Percentiles rank a stretch among this genome's conserved stretches.
These are phyloP conservation scores for Sesamia inferens DNA, from an alignment of 2,888 invertebrate genomes.

Conservation along the genomic window DNA sequence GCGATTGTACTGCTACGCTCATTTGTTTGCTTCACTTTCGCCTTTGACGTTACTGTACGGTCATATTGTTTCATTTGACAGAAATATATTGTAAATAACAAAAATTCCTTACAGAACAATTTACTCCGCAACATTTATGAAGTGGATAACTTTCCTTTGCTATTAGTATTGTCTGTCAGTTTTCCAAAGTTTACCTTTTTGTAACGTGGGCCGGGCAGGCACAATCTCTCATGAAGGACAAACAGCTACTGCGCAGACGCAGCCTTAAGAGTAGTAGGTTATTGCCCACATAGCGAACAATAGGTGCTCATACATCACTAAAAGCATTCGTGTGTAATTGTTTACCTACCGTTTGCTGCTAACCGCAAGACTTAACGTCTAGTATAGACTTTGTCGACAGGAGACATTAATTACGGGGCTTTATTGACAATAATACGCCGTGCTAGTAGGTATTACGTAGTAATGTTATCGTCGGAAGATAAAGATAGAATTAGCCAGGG, in stretches of 20 bases:
- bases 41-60: constrained; percentile 71
- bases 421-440: constrained; percentile 31
- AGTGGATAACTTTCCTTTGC: constrained; percentile 67
- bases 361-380: constrained; percentile 69
- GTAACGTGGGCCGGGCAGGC: constrained; percentile 52
- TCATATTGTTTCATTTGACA: constrained; percentile 66
- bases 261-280: constrained; percentile 68
- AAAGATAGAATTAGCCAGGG: neutral
- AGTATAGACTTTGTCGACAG: constrained; percentile 59
- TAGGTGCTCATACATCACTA: constrained; percentile 76
- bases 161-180: constrained; percentile 49
- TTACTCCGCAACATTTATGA: constrained; percentile 63
- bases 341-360: constrained; percentile 73
- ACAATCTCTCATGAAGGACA: constrained; percentile 70
- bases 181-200: constrained; percentile 30
- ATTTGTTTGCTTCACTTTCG: constrained; percentile 86
- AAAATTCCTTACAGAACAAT: constrained; percentile 60
- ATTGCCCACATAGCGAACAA: constrained; percentile 75
- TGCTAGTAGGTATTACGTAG: constrained; percentile 11
- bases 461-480: constrained; percentile 11
- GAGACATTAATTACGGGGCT: constrained; percentile 46
- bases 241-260: constrained; percentile 58
- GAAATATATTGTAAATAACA: constrained; percentile 70
- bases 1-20: constrained; percentile 76
- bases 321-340: constrained; percentile 80